Evolutionary conservation across 2,888 invertebrate species (phyloP), one percentile per base, ranked within the genome.

Genomic region (Therioaphis trifolii): DNA sequence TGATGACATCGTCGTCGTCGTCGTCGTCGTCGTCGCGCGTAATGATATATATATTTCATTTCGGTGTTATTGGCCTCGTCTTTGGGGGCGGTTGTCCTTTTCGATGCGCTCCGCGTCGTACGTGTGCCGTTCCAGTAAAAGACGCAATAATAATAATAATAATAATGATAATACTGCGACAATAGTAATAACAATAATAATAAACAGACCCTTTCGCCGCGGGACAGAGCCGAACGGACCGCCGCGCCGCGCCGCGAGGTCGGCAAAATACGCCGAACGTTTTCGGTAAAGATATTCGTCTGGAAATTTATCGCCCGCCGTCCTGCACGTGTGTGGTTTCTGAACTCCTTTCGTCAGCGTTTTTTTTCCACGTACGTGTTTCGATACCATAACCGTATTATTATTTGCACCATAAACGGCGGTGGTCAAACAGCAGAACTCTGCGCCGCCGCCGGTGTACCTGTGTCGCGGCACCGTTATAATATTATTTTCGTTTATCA

Each of bases 1-100:
- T 63, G 72, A 72, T 61, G 80, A 82, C 80, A 71, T 68, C 43
- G 71, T 14, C 27, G 55, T n/a, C 40, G 78, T n/a, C n/a, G n/a
- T n/a, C n/a, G n/a, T n/a, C n/a, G n/a, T n/a, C n/a, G n/a, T n/a
- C n/a, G n/a, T n/a, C 15, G 55, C 55, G 69, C 24, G 55, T 21
- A n/a, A n/a, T n/a, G n/a, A n/a, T n/a, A n/a, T 27, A 35, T 24
- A n/a, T 66, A 3, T 63, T 35, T 58, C 40, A 40, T 49, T 68
- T 68, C 40, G 77, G 35, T 52, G 52, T 49, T 49, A 40, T 76
- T 52, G 76, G 35, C 61, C 61, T 58, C 24, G 24, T 69, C 15
- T 69, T 69, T 24, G 40, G 72, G 72, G 72, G 52, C 52, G 49
- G 46, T 18, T 49, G 49, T 71, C 49, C 29, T 72, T 29, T 24